Conservation (phyloP, 2,113 vertebrate genomes). For the Ochotona curzoniae region DNA sequence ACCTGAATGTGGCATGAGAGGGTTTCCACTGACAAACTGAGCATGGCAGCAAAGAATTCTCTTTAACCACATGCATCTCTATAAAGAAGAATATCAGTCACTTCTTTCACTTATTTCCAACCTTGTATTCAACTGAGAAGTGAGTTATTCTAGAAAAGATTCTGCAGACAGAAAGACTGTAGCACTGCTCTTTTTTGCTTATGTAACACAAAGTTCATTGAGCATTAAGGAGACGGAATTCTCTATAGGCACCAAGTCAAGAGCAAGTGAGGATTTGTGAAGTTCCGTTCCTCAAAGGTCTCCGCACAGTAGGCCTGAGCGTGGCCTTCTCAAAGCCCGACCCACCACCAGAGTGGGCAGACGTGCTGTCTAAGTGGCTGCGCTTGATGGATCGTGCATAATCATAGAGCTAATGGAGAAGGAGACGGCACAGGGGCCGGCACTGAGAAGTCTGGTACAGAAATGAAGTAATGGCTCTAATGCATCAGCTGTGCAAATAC, state of each 20-base stretch:
- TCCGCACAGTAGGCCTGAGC: not conserved
- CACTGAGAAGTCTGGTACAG: not conserved
- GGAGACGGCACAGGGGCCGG: not conserved
- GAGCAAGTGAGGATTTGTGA: not conserved
- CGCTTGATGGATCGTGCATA: not conserved
- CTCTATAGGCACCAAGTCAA: not conserved
- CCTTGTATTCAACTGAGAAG: not conserved
- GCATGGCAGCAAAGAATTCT: not conserved
- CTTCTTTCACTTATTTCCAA: not conserved
- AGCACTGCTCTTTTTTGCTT: not conserved
- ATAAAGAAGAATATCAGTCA: rapidly evolving
- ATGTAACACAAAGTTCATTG: not conserved
- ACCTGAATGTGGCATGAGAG: not conserved
- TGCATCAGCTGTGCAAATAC: not conserved
- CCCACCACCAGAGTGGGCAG: not conserved
- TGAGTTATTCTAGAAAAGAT: not conserved
- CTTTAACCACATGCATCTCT: rapidly evolving
- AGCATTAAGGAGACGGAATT: not conserved
- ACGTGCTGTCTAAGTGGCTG: not conserved
- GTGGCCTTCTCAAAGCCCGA: not conserved
- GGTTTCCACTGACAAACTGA: not conserved
- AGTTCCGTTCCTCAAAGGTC: slow-evolving; percentile 20
- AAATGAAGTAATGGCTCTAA: not conserved
- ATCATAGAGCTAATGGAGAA: slow-evolving; percentile 35
- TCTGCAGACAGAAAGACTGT: not conserved